Evolutionary conservation across 1,140 invertebrate species (phyloP), one percentile per base, ranked within the genome.

Genomic region (Rhagoletis zephyria): DNA sequence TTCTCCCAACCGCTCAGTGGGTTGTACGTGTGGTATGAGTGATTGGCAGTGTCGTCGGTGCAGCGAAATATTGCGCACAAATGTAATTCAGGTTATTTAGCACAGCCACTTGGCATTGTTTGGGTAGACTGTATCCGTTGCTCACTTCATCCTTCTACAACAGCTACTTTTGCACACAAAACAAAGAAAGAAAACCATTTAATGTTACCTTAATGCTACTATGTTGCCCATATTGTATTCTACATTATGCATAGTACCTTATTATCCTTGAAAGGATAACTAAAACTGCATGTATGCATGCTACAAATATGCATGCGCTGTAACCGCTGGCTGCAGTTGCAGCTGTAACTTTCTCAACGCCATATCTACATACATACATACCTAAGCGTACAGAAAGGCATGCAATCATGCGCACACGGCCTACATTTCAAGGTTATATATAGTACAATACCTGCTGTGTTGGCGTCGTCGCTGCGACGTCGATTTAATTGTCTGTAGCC

Each of bases 191-290:
- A 81, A 30, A 51, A 56, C 10, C 6, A 81, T 51, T 51, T 19
- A 81, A 48, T 51, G 7, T 9, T 19, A 81, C 30, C 30, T 30
- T 56, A 19, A 81, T 56, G 48, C 74, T 56, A 67, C 30, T 77
- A 56, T 51, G 74, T 81, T 56, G n/a, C 9, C 74, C 9, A n/a
- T 42, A 56, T 81, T 81, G 48, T 56, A 30, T 81, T 5, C 74
- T 1, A 81, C 48, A 56, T 81, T n/a, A 30, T 51, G 12, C 74
- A 81, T 48, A 81, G 19, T 77, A 40, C 45, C 74, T 77, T 81
- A 81, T 81, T 81, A 81, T 81, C 74, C 74, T 81, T 81, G 74
- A 81, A 56, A 81, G 74, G 74, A 81, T 81, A 81, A 45, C 67
- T 70, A 81, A 19, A 81, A 81, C 42, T 81, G 19, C 48, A 19